Evolutionary conservation across 2,888 invertebrate genomes (phyloP).

Genomic region (Caenorhabditis angaria): DNA sequence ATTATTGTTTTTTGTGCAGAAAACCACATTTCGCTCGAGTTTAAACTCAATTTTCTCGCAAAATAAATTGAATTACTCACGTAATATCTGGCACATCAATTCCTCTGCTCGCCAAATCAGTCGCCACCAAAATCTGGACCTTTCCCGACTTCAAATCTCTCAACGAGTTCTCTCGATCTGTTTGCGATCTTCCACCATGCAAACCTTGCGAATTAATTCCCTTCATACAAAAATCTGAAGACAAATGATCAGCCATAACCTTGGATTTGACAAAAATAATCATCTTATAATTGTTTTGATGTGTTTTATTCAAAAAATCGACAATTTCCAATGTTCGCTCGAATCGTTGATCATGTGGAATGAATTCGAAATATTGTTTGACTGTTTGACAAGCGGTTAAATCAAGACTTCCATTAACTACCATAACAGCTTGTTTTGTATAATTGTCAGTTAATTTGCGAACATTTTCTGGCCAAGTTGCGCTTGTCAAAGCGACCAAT

Average conservation of each 20-base stretch:
- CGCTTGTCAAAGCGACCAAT: constrained; percentile 95
- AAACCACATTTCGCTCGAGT: constrained; percentile 4
- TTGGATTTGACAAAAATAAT: constrained; percentile 92
- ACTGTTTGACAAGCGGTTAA: constrained; percentile 88
- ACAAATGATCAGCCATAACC: constrained; percentile 81
- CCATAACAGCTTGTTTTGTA: constrained; percentile 88
- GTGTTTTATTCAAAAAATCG: constrained; percentile 77
- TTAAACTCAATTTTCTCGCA: not conserved
- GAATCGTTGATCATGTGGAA: constrained; percentile 75
- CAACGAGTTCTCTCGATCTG: constrained; percentile 79
- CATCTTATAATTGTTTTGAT: constrained; percentile 83
- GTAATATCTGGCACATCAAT: constrained; percentile 80
- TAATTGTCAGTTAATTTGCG: constrained; percentile 85
- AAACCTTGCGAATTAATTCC: constrained; percentile 83
- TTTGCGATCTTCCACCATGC: constrained; percentile 88
- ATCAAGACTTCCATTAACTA: constrained; percentile 86
- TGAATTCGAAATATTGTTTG: constrained; percentile 82
- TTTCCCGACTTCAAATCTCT: constrained; percentile 77
- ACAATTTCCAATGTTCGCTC: constrained; percentile 42
- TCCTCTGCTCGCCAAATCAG: constrained; percentile 93
- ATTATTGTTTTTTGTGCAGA: not conserved
- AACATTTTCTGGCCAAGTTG: constrained; percentile 92
- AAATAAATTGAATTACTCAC: constrained; percentile 42
- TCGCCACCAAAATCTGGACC: constrained; percentile 87
- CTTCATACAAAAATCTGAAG: constrained; percentile 82